Evolutionary conservation across 2,888 invertebrate genomes (phyloP), one percentile per base, ranked within the genome.

Genomic region (Lymantria dispar): DNA sequence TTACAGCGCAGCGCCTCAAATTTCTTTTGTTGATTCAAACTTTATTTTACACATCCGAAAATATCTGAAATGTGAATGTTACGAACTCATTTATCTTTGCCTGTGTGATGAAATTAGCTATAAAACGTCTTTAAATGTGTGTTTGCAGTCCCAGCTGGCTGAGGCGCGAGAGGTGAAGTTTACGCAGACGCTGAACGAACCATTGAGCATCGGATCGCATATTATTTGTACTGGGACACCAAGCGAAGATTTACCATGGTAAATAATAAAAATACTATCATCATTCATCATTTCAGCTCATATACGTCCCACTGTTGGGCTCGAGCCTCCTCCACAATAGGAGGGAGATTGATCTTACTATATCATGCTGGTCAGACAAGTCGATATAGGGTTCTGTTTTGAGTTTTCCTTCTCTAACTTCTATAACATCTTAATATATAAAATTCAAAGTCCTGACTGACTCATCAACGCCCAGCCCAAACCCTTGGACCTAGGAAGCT

Each of bases 191-290:
- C 62, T 91, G 50, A 55, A 64, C 0, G 85, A 85, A 57, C 87
- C 89, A 0, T 62, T 90, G 48, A 64, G 72, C 11, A 82, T 90
- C 39, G 90, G 89, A 48, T 82, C 89, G 2, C 86, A 85, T 47
- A 83, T 91, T 38, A 52, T 83, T 13, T 89, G 89, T 62, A 85
- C 85, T 1, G 91, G 89, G 36, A 90, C 90, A 14, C 87, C 90
- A 0, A 77, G 72, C 54, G 85, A 86, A 12, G 87, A 91, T 58
- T 68, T 90, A 66, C 85, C 89, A 64, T 88, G 91, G 91, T 90
- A 75, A 75, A 51, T 53, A 22, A n/a, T 22, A 22, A 22, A 22
- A 22, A 2, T 22, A 22, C 22, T 22, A 22, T 22, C 5, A 5
- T n/a, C n/a, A n/a, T n/a, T n/a, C n/a, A n/a, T n/a, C n/a, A n/a